These are phyloP conservation scores for Caracal caracal DNA, from an alignment of 2,113 vertebrate species.

Conservation along the genomic window DNA sequence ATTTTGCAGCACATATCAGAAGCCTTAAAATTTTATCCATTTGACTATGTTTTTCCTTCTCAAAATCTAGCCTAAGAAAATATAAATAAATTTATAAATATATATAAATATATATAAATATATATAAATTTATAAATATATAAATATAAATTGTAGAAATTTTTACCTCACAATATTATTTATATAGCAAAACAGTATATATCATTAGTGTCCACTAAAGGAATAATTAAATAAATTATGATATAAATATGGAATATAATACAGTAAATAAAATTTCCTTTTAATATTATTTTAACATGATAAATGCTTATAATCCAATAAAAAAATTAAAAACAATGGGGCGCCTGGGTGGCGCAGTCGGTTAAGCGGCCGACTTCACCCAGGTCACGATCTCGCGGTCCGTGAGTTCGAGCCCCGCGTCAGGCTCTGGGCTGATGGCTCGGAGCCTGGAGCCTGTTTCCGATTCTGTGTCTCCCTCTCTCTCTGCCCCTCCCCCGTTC, in stretches of 20 bases:
- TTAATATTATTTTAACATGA: background rate
- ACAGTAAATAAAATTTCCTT: background rate
- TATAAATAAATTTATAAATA: no score
- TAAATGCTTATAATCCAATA: background rate
- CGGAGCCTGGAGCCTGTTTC: no score
- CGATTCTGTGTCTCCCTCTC: no score
- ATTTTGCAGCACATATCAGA: background rate
- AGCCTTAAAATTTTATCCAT: background rate
- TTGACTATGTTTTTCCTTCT: background rate
- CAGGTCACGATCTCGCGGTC: no score
- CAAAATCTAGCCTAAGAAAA: constrained; percentile 49
- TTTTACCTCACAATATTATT: background rate
- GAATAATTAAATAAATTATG: background rate
- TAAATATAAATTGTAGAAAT: constrained; percentile 9
- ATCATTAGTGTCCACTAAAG: background rate
- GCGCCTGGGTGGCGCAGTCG: no score
- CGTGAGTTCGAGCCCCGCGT: no score
- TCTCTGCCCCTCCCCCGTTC: no score
- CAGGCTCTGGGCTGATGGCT: no score
- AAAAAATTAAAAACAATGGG: constrained; percentile 7
- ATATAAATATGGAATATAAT: background rate
- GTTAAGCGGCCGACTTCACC: no score
- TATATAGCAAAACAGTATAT: constrained; percentile 17
- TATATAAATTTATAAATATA: no score
- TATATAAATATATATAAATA: no score